These are phyloP conservation scores for Xyrauchen texanus DNA, from an alignment of 2,113 vertebrate species.

Conservation along the genomic window DNA sequence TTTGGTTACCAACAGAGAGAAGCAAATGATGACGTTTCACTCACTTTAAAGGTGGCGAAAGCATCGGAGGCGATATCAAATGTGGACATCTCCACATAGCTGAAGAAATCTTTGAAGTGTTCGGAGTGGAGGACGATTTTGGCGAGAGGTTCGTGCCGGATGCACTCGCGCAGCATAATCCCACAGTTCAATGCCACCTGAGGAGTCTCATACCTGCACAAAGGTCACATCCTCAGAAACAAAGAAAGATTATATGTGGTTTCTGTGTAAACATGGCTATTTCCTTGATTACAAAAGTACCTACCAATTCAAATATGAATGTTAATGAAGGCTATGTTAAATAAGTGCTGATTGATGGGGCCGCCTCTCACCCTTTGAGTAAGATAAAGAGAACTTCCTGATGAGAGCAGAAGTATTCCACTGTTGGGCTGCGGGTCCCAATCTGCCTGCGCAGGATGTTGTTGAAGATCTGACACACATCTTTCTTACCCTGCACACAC, in stretches of 20 bases:
- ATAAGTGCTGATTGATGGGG: neutral
- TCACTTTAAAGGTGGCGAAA: slow-evolving; percentile 97
- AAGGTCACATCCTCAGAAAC: neutral
- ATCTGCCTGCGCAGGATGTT: slow-evolving; percentile 97
- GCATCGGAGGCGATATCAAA: slow-evolving; percentile 98
- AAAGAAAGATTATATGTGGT: neutral
- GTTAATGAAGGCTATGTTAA: neutral
- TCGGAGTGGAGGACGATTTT: slow-evolving; percentile 88
- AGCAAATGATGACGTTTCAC: neutral
- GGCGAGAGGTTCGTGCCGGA: slow-evolving; percentile 93
- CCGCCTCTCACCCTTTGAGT: slow-evolving; percentile 84
- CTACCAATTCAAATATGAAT: neutral
- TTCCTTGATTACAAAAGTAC: neutral
- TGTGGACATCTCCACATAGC: slow-evolving; percentile 95
- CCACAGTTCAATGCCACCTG: slow-evolving; percentile 93
- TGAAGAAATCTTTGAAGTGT: slow-evolving; percentile 90
- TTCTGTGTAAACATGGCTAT: neutral
- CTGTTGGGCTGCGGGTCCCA: slow-evolving; percentile 88
- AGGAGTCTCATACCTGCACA: slow-evolving; percentile 87
- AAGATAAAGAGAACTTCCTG: slow-evolving; percentile 93
- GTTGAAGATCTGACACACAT: slow-evolving; percentile 98
- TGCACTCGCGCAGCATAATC: slow-evolving; percentile 96
- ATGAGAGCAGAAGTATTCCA: slow-evolving; percentile 94
- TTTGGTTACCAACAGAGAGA: too few relatives aligned
- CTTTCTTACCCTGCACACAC: slow-evolving; percentile 88